Evolutionary conservation across 1,140 invertebrate species (phyloP).

Genomic region (Hylaeus volcanicus): DNA sequence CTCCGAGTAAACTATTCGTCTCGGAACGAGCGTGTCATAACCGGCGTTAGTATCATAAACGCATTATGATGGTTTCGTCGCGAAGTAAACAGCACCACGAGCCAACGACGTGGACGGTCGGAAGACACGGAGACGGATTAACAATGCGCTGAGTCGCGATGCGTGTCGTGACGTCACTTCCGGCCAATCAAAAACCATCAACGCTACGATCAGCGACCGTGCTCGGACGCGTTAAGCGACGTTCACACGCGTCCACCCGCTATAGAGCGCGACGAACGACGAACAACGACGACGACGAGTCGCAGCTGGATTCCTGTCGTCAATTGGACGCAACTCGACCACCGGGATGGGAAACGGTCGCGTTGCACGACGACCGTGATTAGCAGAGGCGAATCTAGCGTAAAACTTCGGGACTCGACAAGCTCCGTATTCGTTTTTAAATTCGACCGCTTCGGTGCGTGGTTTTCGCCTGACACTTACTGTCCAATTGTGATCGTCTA

Average conservation of each 20-base stretch:
- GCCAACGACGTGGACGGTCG: neutral
- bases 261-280: neutral
- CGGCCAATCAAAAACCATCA: conserved; percentile 80
- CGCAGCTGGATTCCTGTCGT: conserved; percentile 29
- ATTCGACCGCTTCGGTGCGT: no score
- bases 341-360: neutral
- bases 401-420: no score
- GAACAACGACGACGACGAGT: neutral
- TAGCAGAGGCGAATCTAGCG: no score
- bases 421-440: no score
- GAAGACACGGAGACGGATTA: conserved; percentile 50
- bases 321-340: conserved; percentile 40
- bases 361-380: neutral
- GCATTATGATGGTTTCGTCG: neutral
- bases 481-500: no score
- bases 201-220: conserved; percentile 57
- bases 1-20: no score
- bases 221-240: conserved; percentile 32
- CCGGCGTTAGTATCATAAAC: no score
- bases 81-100: conserved; percentile 12
- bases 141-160: conserved; percentile 65
- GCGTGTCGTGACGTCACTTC: conserved; percentile 78
- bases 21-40: no score
- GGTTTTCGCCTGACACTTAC: no score
- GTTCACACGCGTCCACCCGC: conserved; percentile 48